phyloP scores from a whole-genome alignment of 2,797 vertebrate species.

The Gymnoscopelus braueri region DNA sequence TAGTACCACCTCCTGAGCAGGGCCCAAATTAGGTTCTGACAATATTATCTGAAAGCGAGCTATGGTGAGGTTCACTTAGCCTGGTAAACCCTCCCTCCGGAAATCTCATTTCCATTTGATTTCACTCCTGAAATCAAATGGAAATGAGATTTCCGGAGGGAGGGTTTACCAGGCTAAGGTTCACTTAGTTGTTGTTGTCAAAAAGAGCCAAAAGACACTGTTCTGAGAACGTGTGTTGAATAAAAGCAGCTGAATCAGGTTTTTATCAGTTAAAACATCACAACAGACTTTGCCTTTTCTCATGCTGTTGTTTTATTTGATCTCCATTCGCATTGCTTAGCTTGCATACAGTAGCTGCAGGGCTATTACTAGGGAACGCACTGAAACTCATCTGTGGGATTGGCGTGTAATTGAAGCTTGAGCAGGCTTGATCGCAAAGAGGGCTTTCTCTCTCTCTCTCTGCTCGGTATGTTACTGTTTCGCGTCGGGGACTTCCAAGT shows the following conservation, averaged over 20 bases:
- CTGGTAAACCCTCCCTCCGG: no score
- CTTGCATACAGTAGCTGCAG: conserved; percentile 18
- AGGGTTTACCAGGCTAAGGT: no score
- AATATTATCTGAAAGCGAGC: no score
- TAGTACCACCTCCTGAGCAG: no score
- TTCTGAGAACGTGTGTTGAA: not conserved
- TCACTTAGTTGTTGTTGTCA: no score
- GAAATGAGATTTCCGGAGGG: no score
- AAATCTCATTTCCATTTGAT: no score
- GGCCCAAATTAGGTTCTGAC: no score
- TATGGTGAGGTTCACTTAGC: no score
- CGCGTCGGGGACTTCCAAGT: conserved; percentile 28
- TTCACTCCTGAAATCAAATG: no score
- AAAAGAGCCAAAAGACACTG: no score
- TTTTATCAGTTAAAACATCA: conserved; percentile 10
- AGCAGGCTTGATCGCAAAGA: conserved; percentile 6
- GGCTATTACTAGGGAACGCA: not conserved
- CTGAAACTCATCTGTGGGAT: conserved; percentile 17
- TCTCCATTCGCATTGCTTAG: conserved; percentile 31
- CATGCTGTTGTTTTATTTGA: conserved; percentile 68
- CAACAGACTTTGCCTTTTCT: conserved; percentile 26
- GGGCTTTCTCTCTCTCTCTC: conserved; percentile 5
- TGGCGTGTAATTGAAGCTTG: conserved; percentile 20
- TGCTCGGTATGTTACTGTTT: conserved; percentile 54
- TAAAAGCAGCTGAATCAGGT: not conserved